Conservation (phyloP, 2,113 vertebrate genomes). For the Notarius quadriscutis region DNA sequence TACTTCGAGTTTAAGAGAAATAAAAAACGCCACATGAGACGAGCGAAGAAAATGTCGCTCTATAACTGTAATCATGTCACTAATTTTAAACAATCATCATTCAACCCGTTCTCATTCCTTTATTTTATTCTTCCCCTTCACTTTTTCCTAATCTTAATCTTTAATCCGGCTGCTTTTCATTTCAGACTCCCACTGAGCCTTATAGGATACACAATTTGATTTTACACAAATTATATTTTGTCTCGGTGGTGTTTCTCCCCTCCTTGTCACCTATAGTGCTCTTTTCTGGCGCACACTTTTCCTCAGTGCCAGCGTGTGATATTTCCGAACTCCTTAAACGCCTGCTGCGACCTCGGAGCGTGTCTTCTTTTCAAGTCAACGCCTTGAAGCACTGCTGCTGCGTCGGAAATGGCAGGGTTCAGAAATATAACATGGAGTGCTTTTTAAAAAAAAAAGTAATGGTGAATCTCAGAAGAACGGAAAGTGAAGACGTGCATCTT, state of each 20-base stretch:
- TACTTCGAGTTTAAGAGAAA: neutral
- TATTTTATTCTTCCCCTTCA: slow-evolving; percentile 12
- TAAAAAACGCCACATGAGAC: neutral
- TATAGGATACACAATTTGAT: neutral
- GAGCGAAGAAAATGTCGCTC: neutral
- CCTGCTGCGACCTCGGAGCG: slow-evolving; percentile 36
- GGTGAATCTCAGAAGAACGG: neutral
- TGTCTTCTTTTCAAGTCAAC: slow-evolving; percentile 35
- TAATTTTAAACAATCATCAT: slow-evolving; percentile 49
- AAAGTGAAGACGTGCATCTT: neutral
- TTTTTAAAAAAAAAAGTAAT: neutral
- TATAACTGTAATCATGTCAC: slow-evolving; percentile 17
- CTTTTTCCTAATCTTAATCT: slow-evolving; percentile 21
- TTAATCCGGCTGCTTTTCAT: neutral
- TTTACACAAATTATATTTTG: neutral
- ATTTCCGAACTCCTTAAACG: slow-evolving; percentile 42
- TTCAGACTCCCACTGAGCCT: neutral
- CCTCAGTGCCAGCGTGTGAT: slow-evolving; percentile 21
- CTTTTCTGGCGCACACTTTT: neutral
- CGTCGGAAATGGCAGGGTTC: slow-evolving; percentile 20
- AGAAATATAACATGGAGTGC: neutral
- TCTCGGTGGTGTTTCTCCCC: neutral
- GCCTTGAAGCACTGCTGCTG: slow-evolving; percentile 8
- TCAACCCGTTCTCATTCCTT: slow-evolving; percentile 3
- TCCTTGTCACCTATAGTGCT: slow-evolving; percentile 17